Evolutionary conservation across 2,797 vertebrate genomes (phyloP), one percentile per base, ranked within the genome.

Genomic region (Chiroxiphia lanceolata): DNA sequence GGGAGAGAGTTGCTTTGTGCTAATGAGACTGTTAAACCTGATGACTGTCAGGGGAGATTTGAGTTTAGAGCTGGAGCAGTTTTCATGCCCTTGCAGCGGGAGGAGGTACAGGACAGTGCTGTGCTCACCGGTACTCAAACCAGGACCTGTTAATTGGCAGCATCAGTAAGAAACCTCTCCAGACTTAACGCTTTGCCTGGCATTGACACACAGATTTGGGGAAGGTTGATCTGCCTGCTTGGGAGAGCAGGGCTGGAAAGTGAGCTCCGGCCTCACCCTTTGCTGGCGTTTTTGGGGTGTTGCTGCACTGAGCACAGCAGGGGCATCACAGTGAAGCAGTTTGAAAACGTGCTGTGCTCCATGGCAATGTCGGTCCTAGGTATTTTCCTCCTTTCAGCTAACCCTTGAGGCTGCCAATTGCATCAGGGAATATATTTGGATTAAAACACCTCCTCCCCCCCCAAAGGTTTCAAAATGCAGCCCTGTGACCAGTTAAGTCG

Each of bases 281-380:
- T 1, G 0, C n/a, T 9, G 36, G 14, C 23, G 48, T 6, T 67
- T 54, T 63, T 33, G 42, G 47, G 61, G 70, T 83, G 23, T 33
- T 22, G 71, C 61, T 65, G 63, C 42, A 11, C 53, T 1, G 1
- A 71, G 70, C 51, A 38, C 57, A 51, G 45, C 11, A 0, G 29
- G 23, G 45, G 8, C 31, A n/a, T 4, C 1, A 1, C 29, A 47
- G 45, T 4, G 44, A 47, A 34, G 54, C n/a, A n/a, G 6, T 2
- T 42, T 67, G 44, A 50, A 42, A 45, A 67, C 5, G 10, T 0
- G 2, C 68, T 51, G 15, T 45, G 71, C 72, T 53, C 9, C 2
- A 10, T n/a, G 61, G 27, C 51, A 68, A 3, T 5, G 45, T 8
- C 2, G 1, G 67, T 48, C 72, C 42, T 10, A 20, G 79, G 68